Base-by-base conservation (phyloP, 2,113 vertebrate species). In the Rhinolophus ferrumequinum region DNA sequence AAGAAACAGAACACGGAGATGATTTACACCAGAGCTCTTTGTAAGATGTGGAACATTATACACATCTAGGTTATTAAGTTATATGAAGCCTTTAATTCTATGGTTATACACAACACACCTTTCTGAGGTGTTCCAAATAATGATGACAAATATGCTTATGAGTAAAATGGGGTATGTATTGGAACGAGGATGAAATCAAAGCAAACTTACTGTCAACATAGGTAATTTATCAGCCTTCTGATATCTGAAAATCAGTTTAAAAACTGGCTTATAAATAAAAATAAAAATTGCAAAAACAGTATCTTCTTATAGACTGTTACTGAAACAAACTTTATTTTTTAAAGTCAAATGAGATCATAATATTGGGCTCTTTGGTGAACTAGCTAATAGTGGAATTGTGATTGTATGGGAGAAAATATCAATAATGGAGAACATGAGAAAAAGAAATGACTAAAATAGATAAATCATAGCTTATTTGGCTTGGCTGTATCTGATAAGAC, bases 381-480 rank as follows among this genome's bases (percentile, higher is more conserved):
- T 47, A 88, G 76, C 19, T 84, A 54, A 80, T 82, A 84, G 60
- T 60, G 56, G 83, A 66, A 88, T 30, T 81, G 58, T 76, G 79
- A 67, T 13, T 67, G 21, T 92, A 24, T 56, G 33, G 73, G 60
- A 81, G 35, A 86, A 95, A 80, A 64, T 82, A 52, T 14, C 22
- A 82, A 18, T 35, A 72, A 58, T 21, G 2, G 60, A 82, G 54
- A 90, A 86, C 86, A 33, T 77, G 33, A 93, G 35, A 76, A 80
- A 87, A 92, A 52, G 70, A 95, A 91, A 90, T 83, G 44, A 60
- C 19, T 75, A 54, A 80, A 62, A 76, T 62, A 52, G 66, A 47
- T n/a, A 33, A 60, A 88, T 73, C 16, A 30, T 67, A 62, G 54
- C 12, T 79, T 81, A 92, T 26, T 56, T 75, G 79, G 35, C 9